These are phyloP conservation scores for Rosalia funebris DNA, from an alignment of 2,888 invertebrate genomes.

Conservation along the genomic window DNA sequence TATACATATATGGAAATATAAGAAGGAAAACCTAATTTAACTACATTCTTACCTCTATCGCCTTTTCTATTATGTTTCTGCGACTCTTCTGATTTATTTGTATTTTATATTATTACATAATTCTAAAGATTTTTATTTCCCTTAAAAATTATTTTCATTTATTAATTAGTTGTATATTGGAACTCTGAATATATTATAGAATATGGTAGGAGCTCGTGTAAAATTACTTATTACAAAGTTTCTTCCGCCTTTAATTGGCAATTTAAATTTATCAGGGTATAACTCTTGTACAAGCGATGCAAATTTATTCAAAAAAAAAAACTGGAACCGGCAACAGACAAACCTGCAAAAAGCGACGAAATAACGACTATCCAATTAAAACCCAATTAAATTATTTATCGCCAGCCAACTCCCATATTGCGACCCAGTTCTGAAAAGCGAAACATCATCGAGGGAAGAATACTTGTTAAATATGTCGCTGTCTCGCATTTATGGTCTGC, in stretches of 20 bases:
- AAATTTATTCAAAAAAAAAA: not conserved
- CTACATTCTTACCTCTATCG: too few relatives aligned
- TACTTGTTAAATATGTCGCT: constrained; percentile 5
- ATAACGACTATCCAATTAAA: constrained; percentile 8
- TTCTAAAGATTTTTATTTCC: too few relatives aligned
- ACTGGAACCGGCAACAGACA: not conserved
- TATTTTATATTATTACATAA: too few relatives aligned
- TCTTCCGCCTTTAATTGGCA: not conserved
- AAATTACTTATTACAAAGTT: not conserved
- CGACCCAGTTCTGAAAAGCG: constrained; percentile 6
- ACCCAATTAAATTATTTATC: constrained; percentile 10
- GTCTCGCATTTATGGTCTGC: constrained; percentile 11
- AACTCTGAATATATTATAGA: too few relatives aligned
- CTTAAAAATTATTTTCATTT: too few relatives aligned
- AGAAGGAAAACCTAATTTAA: too few relatives aligned
- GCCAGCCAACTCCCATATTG: not conserved
- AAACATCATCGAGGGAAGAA: constrained; percentile 6
- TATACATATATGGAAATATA: too few relatives aligned
- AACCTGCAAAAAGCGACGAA: constrained; percentile 1
- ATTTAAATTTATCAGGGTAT: not conserved
- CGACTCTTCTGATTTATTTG: too few relatives aligned
- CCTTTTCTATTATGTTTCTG: too few relatives aligned
- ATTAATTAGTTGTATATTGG: too few relatives aligned
- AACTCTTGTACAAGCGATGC: not conserved
- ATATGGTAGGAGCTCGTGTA: too few relatives aligned